Percentiles rank a stretch among this genome's conserved stretches.
phyloP scores from a whole-genome alignment of 2,797 vertebrate genomes.

The Schizopygopsis malacanthus region DNA sequence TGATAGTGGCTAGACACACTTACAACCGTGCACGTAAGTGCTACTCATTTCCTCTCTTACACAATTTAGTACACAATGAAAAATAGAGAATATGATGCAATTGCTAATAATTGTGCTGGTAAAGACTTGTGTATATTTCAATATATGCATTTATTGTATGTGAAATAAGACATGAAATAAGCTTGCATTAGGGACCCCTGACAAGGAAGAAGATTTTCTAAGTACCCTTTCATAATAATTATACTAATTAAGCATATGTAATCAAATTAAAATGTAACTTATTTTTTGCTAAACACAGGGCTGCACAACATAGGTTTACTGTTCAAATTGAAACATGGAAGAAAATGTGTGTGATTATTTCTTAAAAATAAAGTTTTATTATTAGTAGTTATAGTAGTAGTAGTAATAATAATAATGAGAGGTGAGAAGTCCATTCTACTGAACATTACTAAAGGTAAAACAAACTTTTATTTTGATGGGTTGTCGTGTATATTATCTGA shows the following conservation, averaged over 20 bases:
- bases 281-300: no score
- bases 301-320: no score
- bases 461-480: no score
- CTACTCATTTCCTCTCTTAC: not conserved
- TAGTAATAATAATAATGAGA: no score
- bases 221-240: not conserved
- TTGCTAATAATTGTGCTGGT: not conserved
- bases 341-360: no score
- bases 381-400: no score
- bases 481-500: no score
- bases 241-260: not conserved
- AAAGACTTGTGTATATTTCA: not conserved
- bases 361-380: no score
- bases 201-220: not conserved
- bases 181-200: not conserved
- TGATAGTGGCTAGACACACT: not conserved
- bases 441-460: no score
- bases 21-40: not conserved
- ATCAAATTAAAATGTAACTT: not conserved
- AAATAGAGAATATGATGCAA: not conserved
- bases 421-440: no score
- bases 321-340: no score
- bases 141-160: not conserved
- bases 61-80: not conserved
- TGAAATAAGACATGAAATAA: not conserved